Evolutionary conservation across 2,797 vertebrate genomes (phyloP).

Genomic region (Nothura maculosa): DNA sequence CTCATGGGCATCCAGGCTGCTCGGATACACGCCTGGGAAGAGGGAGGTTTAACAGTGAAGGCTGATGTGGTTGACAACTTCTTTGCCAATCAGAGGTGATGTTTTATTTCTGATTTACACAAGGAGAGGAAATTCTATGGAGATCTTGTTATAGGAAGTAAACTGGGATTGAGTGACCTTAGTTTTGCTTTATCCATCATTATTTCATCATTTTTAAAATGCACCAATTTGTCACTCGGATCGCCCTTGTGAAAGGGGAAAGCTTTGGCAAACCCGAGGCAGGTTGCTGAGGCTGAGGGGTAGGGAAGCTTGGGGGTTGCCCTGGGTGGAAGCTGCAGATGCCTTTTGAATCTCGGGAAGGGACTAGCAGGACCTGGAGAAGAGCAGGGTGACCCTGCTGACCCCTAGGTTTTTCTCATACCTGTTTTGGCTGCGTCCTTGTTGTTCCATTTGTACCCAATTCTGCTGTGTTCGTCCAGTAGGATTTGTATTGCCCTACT

Average conservation of each 20-base stretch:
- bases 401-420: constrained; percentile 29
- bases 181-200: not conserved
- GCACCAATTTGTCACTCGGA: not conserved
- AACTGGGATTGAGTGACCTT: not conserved
- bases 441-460: not conserved
- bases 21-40: not conserved
- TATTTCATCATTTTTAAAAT: not conserved
- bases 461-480: not conserved
- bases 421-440: not conserved
- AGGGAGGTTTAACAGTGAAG: not conserved
- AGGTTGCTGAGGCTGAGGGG: not conserved
- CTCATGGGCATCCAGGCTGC: not conserved
- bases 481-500: not conserved
- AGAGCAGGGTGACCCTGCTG: constrained; percentile 20
- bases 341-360: not conserved
- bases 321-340: not conserved
- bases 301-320: not conserved
- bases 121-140: not conserved
- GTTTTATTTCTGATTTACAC: not conserved
- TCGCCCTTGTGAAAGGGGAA: not conserved
- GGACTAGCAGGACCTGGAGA: not conserved
- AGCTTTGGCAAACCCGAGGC: not conserved
- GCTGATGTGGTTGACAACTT: not conserved
- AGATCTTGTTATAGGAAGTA: not conserved
- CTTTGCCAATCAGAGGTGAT: not conserved